A percentile compares a stretch with the other conserved stretches of the same genome.
Evolutionary conservation across 2,888 invertebrate genomes (phyloP).

Genomic region (Masnerella sp.): DNA sequence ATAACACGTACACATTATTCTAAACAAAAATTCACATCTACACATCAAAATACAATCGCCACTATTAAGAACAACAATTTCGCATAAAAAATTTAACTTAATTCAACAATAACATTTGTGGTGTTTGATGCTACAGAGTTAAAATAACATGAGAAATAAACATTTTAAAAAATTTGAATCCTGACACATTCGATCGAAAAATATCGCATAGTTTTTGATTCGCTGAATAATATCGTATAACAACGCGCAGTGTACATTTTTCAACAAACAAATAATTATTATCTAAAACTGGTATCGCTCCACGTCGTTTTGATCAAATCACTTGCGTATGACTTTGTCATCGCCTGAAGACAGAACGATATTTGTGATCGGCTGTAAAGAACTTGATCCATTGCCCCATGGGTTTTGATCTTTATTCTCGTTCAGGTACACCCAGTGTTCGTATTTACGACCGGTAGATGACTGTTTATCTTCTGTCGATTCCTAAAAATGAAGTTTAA

Average conservation of each 20-base stretch:
- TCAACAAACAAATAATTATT: not conserved
- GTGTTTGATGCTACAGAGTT: not conserved
- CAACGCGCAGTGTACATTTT: not conserved
- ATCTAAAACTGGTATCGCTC: constrained; percentile 6
- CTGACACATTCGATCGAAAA: constrained; percentile 9
- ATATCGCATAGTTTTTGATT: not conserved
- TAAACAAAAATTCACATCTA: constrained; percentile 6
- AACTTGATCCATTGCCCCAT: constrained; percentile 70
- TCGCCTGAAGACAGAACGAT: constrained; percentile 70
- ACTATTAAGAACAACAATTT: constrained; percentile 30
- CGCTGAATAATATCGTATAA: not conserved
- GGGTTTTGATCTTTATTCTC: constrained; percentile 71
- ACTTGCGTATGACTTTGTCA: constrained; percentile 63
- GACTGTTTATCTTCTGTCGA: constrained; percentile 26
- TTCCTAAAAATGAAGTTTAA: constrained; percentile 22
- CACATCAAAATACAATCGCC: constrained; percentile 11
- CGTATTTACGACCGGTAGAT: constrained; percentile 68
- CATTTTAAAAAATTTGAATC: constrained; percentile 26
- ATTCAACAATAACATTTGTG: constrained; percentile 32
- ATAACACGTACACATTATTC: constrained; percentile 11
- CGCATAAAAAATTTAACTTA: constrained; percentile 25
- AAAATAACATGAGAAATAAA: constrained; percentile 17
- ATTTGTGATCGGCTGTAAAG: constrained; percentile 72
- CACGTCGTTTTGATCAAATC: constrained; percentile 12
- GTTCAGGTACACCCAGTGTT: constrained; percentile 75